phyloP scores from a whole-genome alignment of 2,797 vertebrate genomes.

The Esox lucius region DNA sequence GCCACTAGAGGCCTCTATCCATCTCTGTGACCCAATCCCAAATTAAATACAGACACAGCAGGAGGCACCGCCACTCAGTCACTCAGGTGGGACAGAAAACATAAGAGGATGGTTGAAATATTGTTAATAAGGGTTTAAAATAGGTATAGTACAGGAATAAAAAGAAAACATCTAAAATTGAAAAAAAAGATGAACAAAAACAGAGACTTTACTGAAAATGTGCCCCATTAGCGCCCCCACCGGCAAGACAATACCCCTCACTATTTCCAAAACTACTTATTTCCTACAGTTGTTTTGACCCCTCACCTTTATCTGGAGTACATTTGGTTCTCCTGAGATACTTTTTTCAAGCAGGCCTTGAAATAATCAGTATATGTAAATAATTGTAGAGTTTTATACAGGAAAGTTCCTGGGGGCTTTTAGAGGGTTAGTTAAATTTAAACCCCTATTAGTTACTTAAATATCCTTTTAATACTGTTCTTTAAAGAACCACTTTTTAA shows the following conservation, averaged over 20 bases:
- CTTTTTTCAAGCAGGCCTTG: background rate
- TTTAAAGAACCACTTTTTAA: background rate
- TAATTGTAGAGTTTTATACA: background rate
- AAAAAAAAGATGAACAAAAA: no score
- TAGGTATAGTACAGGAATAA: background rate
- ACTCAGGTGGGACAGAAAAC: conserved; percentile 25
- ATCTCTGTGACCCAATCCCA: conserved; percentile 52
- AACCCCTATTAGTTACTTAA: background rate
- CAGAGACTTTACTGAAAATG: no score
- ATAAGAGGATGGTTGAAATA: background rate
- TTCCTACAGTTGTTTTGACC: no score
- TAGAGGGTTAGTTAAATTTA: no score
- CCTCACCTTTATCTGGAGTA: no score
- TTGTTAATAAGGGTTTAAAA: background rate
- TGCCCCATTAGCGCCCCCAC: no score
- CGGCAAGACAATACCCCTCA: no score
- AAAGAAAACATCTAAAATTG: no score
- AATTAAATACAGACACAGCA: conserved; percentile 50
- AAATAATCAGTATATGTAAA: background rate
- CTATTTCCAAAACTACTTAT: no score
- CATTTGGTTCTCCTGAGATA: no score
- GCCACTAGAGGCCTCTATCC: no score
- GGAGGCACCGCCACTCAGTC: conserved; percentile 8
- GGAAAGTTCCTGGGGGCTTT: background rate
- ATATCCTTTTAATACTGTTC: background rate